Evolutionary conservation across 1,140 invertebrate genomes (phyloP).

Genomic region (Myzus persicae): DNA sequence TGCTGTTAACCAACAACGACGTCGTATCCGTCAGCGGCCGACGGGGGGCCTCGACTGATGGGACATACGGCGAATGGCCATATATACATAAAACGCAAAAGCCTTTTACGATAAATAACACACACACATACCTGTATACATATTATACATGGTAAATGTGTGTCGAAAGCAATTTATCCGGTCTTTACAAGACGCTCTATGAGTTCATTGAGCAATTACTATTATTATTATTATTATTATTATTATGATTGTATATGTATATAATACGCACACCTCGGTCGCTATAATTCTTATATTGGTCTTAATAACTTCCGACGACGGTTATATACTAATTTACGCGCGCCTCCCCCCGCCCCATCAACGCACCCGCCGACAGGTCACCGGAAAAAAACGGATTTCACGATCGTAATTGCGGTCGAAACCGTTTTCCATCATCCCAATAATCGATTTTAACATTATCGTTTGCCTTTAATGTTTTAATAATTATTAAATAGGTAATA

Average conservation of each 20-base stretch:
- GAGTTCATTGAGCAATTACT: slow-evolving; percentile 1
- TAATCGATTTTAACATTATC: neutral
- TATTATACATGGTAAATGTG: neutral
- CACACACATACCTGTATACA: neutral
- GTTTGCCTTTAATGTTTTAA: neutral
- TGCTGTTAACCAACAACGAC: neutral
- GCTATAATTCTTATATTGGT: neutral
- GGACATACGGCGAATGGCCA: slow-evolving; percentile 32
- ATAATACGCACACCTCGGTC: neutral
- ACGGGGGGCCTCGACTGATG: neutral
- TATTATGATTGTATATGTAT: neutral
- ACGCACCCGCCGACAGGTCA: neutral
- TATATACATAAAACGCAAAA: neutral
- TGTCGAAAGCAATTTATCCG: slow-evolving; percentile 37
- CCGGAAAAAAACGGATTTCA: neutral
- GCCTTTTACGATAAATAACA: slow-evolving; percentile 5
- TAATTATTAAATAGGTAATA: too few relatives aligned
- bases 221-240: neutral
- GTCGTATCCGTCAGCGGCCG: neutral
- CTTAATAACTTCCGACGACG: neutral
- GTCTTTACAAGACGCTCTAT: slow-evolving; percentile 30
- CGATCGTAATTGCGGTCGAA: neutral
- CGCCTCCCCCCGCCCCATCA: neutral
- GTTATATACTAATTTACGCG: neutral
- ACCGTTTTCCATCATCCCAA: neutral